These are phyloP conservation scores for Vulpes vulpes DNA, from an alignment of 2,113 vertebrate genomes.

Conservation along the genomic window DNA sequence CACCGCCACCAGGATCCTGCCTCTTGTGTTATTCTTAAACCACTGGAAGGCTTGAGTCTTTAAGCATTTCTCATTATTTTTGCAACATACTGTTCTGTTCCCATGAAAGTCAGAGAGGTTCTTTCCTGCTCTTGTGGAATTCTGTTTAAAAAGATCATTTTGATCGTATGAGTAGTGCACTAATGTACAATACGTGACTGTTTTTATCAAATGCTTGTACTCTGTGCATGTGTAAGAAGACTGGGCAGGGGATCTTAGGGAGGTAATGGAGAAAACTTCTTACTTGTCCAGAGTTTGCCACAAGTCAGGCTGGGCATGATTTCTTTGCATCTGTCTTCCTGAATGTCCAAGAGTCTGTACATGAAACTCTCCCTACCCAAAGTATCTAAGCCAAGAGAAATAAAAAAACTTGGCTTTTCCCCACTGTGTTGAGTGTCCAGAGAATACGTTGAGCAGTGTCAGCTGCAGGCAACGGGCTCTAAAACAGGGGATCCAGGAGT, in stretches of 20 bases:
- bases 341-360: neutral
- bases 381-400: neutral
- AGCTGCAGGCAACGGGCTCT: slow-evolving; percentile 60
- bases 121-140: neutral
- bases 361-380: neutral
- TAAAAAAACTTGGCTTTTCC: neutral
- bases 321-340: neutral
- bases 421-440: neutral
- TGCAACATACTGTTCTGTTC: neutral
- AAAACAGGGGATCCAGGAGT: slow-evolving; percentile 45
- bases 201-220: neutral
- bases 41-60: neutral
- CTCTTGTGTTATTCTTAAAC: neutral
- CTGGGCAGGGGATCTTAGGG: neutral
- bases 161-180: neutral
- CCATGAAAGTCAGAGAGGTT: neutral
- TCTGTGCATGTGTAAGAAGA: neutral
- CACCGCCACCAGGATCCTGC: neutral
- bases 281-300: slow-evolving; percentile 54
- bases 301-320: neutral
- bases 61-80: neutral
- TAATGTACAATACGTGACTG: neutral
- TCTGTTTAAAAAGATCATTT: neutral
- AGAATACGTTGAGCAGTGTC: slow-evolving; percentile 58
- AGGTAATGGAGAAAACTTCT: slow-evolving; percentile 72